These are phyloP conservation scores for Piezodorus guildinii DNA, from an alignment of 1,140 invertebrate genomes.

Conservation along the genomic window DNA sequence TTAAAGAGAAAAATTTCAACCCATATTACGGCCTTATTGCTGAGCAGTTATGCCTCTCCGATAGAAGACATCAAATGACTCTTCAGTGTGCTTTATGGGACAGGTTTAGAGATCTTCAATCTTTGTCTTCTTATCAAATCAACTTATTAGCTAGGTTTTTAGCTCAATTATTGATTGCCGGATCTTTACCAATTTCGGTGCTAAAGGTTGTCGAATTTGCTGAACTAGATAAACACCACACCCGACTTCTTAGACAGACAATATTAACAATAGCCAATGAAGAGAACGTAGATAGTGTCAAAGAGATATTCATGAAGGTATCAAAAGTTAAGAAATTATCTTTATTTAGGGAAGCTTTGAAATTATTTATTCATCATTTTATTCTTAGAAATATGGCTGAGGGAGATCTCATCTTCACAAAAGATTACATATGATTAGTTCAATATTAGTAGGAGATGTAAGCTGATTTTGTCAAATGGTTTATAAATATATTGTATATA, in stretches of 20 bases:
- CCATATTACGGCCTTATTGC: conserved; percentile 76
- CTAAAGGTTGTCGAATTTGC: conserved; percentile 80
- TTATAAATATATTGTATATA: too few species aligned
- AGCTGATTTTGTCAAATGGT: background rate
- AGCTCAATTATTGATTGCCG: conserved; percentile 65
- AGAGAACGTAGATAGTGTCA: conserved; percentile 43
- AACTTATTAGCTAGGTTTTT: conserved; percentile 70
- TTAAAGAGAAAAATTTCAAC: conserved; percentile 78
- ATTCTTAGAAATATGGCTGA: conserved; percentile 46
- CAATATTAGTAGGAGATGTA: background rate
- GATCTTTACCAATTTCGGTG: conserved; percentile 66
- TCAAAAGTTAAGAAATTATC: conserved; percentile 52
- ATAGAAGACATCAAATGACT: conserved; percentile 76
- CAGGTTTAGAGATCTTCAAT: conserved; percentile 69
- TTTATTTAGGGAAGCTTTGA: conserved; percentile 59
- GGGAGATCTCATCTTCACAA: conserved; percentile 36
- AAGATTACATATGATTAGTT: background rate
- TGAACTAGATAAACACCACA: conserved; percentile 56
- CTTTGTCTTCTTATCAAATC: conserved; percentile 47
- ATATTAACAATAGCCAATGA: conserved; percentile 52
- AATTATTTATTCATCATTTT: conserved; percentile 70
- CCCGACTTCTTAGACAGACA: conserved; percentile 57
- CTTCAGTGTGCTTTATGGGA: conserved; percentile 88
- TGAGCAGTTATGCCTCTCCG: conserved; percentile 69
- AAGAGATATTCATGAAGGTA: conserved; percentile 46